phyloP scores from a whole-genome alignment of 2,797 vertebrate species.

The Dermochelys coriacea region DNA sequence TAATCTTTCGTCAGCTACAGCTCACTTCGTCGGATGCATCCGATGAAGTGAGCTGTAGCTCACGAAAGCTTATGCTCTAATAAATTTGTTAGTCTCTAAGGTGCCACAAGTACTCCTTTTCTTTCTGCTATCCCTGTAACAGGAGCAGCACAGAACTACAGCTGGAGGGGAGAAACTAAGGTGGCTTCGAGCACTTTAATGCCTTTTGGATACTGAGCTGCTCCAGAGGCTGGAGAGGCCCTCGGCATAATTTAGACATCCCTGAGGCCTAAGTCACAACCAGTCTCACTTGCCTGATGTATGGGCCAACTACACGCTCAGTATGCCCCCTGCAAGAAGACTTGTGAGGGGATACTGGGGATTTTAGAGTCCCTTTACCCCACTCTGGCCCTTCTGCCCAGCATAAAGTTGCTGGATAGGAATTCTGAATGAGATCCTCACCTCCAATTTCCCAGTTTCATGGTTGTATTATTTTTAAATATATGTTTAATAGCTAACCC shows the following conservation, averaged over 20 bases:
- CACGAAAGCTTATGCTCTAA: no score
- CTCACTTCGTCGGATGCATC: no score
- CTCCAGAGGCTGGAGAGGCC: not conserved
- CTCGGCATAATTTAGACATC: not conserved
- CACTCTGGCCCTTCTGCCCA: not conserved
- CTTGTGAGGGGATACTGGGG: not conserved
- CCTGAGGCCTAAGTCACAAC: not conserved
- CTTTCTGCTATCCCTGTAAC: not conserved
- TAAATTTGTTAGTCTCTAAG: no score
- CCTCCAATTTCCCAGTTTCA: not conserved
- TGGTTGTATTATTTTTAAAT: not conserved
- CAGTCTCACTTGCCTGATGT: not conserved
- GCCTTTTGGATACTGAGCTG: fast-evolving
- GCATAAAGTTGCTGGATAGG: not conserved
- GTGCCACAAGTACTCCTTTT: no score
- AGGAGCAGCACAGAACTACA: not conserved
- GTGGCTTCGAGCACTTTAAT: fast-evolving
- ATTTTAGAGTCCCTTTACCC: no score
- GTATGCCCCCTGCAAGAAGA: not conserved
- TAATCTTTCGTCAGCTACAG: no score
- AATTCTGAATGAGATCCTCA: no score
- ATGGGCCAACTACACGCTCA: no score
- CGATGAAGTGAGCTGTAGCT: no score
- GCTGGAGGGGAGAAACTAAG: fast-evolving
- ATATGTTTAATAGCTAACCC: not conserved